phyloP scores from a whole-genome alignment of 1,140 invertebrate genomes.

The Drosophila arizonae region DNA sequence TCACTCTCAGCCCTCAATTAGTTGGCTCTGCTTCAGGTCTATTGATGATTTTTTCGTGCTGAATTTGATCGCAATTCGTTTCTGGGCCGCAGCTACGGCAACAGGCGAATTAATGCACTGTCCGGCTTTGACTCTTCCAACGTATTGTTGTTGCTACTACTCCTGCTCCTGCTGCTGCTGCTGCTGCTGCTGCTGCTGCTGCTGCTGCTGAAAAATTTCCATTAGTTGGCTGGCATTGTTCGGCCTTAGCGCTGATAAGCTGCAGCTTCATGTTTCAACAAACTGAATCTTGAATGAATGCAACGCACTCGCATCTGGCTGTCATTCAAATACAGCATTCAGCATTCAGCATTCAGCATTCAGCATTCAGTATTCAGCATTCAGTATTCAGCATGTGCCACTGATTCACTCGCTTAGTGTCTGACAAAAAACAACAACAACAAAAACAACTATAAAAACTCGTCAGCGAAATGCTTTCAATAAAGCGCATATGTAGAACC shows the following conservation, averaged over 20 bases:
- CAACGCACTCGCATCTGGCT: slow-evolving; percentile 14
- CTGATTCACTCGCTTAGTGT: slow-evolving; percentile 20
- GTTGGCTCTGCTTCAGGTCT: neutral
- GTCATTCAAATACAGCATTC: slow-evolving; percentile 15
- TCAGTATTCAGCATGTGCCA: slow-evolving; percentile 8
- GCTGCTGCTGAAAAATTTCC: slow-evolving; percentile 24
- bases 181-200: slow-evolving; percentile 6
- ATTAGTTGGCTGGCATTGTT: slow-evolving; percentile 42
- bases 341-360: slow-evolving; percentile 3
- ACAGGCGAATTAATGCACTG: slow-evolving; percentile 36
- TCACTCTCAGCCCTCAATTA: neutral
- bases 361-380: neutral
- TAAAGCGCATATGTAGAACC: neutral
- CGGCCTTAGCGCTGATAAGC: slow-evolving; percentile 36
- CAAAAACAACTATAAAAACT: neutral
- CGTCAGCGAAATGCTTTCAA: slow-evolving; percentile 18
- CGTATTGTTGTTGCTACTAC: slow-evolving; percentile 13
- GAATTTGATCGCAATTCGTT: neutral
- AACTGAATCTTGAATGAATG: slow-evolving; percentile 19
- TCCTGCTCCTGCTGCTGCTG: slow-evolving; percentile 2
- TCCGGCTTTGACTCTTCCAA: neutral
- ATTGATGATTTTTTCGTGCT: neutral
- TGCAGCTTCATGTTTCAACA: slow-evolving; percentile 28
- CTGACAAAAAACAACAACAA: neutral
- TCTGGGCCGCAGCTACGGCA: slow-evolving; percentile 1